These are phyloP conservation scores for Suillia variegata DNA, from an alignment of 2,888 invertebrate species.

Conservation along the genomic window DNA sequence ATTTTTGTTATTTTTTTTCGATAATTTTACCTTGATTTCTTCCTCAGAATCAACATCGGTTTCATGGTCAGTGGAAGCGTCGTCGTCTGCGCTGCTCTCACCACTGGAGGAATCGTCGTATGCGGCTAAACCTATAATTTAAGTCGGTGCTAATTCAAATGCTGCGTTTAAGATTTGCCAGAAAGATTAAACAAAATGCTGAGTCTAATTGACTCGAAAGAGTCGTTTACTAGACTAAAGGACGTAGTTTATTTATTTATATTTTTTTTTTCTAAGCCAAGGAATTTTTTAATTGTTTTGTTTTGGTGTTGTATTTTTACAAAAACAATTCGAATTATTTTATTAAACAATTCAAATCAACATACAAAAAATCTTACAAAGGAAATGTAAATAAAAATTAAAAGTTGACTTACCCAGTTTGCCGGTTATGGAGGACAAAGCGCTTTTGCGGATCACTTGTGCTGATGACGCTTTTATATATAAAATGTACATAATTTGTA, in stretches of 20 bases:
- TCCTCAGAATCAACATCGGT: constrained; percentile 69
- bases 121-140: constrained; percentile 77
- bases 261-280: no score
- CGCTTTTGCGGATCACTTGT: constrained; percentile 75
- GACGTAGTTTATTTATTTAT: no score
- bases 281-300: no score
- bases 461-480: constrained; percentile 61
- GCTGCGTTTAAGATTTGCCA: no score
- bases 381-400: constrained; percentile 34
- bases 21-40: constrained; percentile 70
- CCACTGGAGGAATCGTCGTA: constrained; percentile 72
- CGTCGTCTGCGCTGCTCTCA: constrained; percentile 65
- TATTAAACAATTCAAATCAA: no score
- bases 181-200: constrained; percentile 17
- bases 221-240: no score
- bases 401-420: constrained; percentile 82
- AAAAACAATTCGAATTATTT: no score
- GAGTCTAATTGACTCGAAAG: no score
- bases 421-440: constrained; percentile 88
- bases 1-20: not conserved
- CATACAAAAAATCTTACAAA: not conserved
- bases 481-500: constrained; percentile 49
- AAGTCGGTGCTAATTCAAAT: constrained; percentile 53
- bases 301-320: no score
- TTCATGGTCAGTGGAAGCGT: constrained; percentile 40